Conservation (phyloP, 2,797 vertebrate species). For the Diceros bicornis region DNA sequence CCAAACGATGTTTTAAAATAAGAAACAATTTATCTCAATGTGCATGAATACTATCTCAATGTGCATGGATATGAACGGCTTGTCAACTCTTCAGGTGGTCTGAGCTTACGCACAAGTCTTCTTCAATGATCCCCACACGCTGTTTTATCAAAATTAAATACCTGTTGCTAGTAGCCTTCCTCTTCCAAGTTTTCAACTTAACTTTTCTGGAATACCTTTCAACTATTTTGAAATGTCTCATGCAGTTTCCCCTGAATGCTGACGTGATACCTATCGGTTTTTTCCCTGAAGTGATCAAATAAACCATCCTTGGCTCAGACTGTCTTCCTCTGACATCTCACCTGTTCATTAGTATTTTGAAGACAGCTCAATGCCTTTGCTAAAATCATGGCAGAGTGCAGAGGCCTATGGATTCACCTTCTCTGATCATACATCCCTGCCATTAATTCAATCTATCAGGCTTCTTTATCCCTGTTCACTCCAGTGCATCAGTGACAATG, state of each 20-base stretch:
- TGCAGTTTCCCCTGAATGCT: neutral
- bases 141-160: slow-evolving; percentile 5
- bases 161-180: neutral
- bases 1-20: neutral
- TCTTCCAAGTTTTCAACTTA: neutral
- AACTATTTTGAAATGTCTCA: neutral
- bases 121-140: neutral
- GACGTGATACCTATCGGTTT: neutral
- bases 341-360: neutral
- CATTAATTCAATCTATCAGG: neutral
- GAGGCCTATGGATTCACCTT: neutral
- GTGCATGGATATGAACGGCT: too few species aligned
- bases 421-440: neutral
- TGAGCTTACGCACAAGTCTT: neutral
- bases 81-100: neutral
- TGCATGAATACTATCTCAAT: neutral
- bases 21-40: neutral
- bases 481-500: neutral
- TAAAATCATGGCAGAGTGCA: neutral
- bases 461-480: neutral
- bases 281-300: neutral
- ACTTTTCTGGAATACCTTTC: neutral
- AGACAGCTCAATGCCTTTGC: neutral
- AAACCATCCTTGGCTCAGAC: neutral
- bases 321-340: slow-evolving; percentile 21